Conservation (phyloP, 2,113 vertebrate genomes). For the Nothobranchius furzeri region DNA sequence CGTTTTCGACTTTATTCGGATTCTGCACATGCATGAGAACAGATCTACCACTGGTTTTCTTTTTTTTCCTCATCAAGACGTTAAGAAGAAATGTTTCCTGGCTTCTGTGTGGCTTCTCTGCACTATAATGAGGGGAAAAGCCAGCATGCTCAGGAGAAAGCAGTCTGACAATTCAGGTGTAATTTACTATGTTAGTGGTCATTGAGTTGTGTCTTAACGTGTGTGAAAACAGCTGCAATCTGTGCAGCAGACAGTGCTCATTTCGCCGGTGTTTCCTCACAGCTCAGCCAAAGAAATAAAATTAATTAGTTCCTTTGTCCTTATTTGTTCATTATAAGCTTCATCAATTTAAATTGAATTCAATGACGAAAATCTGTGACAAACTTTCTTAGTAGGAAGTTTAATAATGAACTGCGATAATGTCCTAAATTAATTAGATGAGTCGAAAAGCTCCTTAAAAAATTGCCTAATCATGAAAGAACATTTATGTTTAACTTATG, state of each 20-base stretch:
- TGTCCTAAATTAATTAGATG: too few relatives aligned
- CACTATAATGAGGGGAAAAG: conserved; percentile 37
- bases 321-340: too few relatives aligned
- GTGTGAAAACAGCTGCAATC: conserved; percentile 33
- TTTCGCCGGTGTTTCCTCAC: conserved; percentile 9
- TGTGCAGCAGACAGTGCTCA: conserved; percentile 11
- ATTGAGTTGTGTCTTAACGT: conserved; percentile 40
- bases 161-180: conserved; percentile 62
- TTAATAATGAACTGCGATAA: too few relatives aligned
- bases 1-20: conserved; percentile 64
- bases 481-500: too few relatives aligned
- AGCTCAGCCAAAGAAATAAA: conserved; percentile 29
- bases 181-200: conserved; percentile 59
- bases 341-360: background rate
- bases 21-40: conserved; percentile 46
- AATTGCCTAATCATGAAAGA: too few relatives aligned
- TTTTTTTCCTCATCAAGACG: conserved; percentile 35
- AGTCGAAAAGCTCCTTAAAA: too few relatives aligned
- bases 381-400: background rate
- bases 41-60: conserved; percentile 34
- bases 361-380: background rate
- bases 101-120: conserved; percentile 21
- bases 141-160: conserved; percentile 29
- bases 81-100: conserved; percentile 9
- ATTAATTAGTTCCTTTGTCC: background rate